Evolutionary conservation across 1,140 invertebrate species (phyloP).

Genomic region (Microvelia longipes): DNA sequence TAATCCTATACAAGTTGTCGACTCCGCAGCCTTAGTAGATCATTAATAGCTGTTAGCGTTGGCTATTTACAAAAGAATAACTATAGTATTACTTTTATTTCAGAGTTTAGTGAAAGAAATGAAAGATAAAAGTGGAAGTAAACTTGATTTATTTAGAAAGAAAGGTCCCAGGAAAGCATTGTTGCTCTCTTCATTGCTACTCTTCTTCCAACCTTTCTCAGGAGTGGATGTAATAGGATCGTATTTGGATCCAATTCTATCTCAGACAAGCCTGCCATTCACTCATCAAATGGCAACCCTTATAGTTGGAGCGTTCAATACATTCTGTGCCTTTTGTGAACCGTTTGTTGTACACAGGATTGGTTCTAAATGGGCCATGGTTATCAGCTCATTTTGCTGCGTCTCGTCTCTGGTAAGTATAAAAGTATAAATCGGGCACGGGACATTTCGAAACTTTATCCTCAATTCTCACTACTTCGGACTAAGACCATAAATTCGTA

Average conservation of each 20-base stretch:
- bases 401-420: not conserved
- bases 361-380: not conserved
- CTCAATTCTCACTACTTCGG: too few relatives aligned
- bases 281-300: not conserved
- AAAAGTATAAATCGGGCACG: too few relatives aligned
- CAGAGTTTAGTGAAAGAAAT: not conserved
- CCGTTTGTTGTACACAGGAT: not conserved
- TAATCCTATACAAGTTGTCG: not conserved
- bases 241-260: not conserved
- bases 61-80: not conserved
- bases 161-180: not conserved
- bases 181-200: not conserved
- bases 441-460: too few relatives aligned
- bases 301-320: not conserved
- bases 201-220: not conserved
- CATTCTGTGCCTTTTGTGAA: not conserved
- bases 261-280: not conserved
- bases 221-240: not conserved
- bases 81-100: not conserved
- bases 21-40: not conserved
- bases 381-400: not conserved
- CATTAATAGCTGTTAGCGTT: not conserved
- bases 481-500: too few relatives aligned
- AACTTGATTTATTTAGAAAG: not conserved
- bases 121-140: not conserved